A percentile compares a stretch with the other conserved stretches of the same genome.
phyloP scores from a whole-genome alignment of 1,140 invertebrate species.

The Drosophila biarmipes region DNA sequence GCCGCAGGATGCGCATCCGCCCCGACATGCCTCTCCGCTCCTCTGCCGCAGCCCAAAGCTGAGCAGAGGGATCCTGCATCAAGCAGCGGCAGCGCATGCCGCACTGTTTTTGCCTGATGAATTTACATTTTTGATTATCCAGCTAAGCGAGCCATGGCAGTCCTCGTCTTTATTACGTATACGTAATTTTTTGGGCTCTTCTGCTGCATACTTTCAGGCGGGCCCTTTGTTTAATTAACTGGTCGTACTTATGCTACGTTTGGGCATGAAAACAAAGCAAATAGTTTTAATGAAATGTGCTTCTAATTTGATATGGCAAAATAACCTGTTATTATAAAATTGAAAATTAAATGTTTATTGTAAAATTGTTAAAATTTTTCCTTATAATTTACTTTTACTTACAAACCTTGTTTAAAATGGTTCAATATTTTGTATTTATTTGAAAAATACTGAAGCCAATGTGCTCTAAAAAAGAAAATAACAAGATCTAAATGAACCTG shows the following conservation, averaged over 20 bases:
- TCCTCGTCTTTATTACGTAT: conserved; percentile 15
- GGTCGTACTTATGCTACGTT: no score
- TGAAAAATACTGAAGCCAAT: not conserved
- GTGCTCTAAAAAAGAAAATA: not conserved
- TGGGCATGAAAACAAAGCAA: no score
- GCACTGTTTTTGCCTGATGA: conserved; percentile 14
- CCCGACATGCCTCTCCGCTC: not conserved
- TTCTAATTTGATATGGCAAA: no score
- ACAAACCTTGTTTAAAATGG: not conserved
- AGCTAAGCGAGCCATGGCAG: not conserved
- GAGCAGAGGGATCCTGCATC: conserved; percentile 47
- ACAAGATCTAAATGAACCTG: conserved; percentile 3
- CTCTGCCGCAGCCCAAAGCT: conserved; percentile 8
- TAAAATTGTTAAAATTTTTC: no score
- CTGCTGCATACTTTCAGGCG: conserved; percentile 41
- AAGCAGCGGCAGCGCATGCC: not conserved
- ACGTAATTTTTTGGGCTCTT: not conserved
- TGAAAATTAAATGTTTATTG: no score
- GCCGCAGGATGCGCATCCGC: conserved; percentile 22
- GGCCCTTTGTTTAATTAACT: conserved; percentile 4
- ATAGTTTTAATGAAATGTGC: no score
- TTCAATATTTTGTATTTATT: not conserved
- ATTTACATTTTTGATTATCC: conserved; percentile 54
- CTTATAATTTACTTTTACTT: no score
- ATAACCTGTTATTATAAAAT: no score